Evolutionary conservation across 1,140 invertebrate genomes (phyloP).

Genomic region (Pararge aegeria): DNA sequence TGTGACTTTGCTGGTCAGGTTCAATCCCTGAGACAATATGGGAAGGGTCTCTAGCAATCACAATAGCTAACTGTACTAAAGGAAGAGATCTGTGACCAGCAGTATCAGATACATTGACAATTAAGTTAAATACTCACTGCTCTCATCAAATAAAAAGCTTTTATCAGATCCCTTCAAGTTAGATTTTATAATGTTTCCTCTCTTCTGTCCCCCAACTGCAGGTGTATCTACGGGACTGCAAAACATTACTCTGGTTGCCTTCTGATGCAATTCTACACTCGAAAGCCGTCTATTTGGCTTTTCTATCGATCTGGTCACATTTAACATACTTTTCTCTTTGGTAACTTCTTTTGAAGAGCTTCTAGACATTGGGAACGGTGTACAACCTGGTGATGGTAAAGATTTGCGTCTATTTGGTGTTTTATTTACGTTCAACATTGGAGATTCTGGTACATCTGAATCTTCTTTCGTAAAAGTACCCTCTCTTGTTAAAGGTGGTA

Average conservation of each 20-base stretch:
- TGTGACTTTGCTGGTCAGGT: too few species aligned
- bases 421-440: slow-evolving; percentile 16
- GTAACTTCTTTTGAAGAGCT: slow-evolving; percentile 32
- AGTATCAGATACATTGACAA: too few species aligned
- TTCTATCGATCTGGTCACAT: slow-evolving; percentile 68
- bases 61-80: too few species aligned
- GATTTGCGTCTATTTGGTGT: slow-evolving; percentile 49
- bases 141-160: slow-evolving; percentile 66
- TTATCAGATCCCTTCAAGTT: slow-evolving; percentile 74
- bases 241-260: slow-evolving; percentile 64
- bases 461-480: slow-evolving; percentile 22
- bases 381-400: slow-evolving; percentile 58
- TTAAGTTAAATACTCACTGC: slow-evolving; percentile 52
- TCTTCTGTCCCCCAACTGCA: slow-evolving; percentile 37
- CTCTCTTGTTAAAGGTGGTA: slow-evolving; percentile 13
- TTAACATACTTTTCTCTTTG: slow-evolving; percentile 41
- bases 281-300: slow-evolving; percentile 42
- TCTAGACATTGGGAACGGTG: slow-evolving; percentile 51
- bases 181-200: slow-evolving; percentile 68
- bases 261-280: slow-evolving; percentile 26
- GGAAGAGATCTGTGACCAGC: too few species aligned
- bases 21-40: too few species aligned
- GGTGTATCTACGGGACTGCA: slow-evolving; percentile 62
- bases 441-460: slow-evolving; percentile 10
- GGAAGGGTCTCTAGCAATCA: too few species aligned